Conservation (phyloP, 2,888 invertebrate genomes). For the Phytoseiulus persimilis region DNA sequence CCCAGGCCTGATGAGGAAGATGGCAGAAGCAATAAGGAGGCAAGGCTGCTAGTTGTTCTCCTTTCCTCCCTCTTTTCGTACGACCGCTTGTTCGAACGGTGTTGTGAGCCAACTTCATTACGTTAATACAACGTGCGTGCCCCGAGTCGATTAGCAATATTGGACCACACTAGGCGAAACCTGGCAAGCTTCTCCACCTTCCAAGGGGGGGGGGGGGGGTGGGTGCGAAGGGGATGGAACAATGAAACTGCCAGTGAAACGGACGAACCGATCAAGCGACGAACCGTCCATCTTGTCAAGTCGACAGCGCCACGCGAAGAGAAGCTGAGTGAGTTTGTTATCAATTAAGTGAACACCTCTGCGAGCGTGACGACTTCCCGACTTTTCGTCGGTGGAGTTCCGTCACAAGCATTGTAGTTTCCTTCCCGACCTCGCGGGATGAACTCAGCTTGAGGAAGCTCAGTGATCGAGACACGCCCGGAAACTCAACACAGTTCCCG, state of each 20-base stretch:
- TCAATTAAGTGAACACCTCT: neutral
- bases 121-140: neutral
- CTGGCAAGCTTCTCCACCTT: neutral
- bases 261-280: neutral
- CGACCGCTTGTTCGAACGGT: neutral
- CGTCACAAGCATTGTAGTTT: too few relatives aligned
- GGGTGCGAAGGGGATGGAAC: neutral
- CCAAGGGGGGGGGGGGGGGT: neutral
- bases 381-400: too few relatives aligned
- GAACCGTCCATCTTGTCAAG: neutral
- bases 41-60: neutral
- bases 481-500: too few relatives aligned
- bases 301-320: neutral
- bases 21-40: neutral
- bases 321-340: neutral
- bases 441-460: too few relatives aligned
- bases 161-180: neutral
- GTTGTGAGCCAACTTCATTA: neutral
- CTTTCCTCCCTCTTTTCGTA: neutral
- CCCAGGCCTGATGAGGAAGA: neutral
- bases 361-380: neutral
- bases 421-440: too few relatives aligned
- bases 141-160: neutral
- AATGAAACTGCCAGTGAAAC: neutral
- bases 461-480: too few relatives aligned